Evolutionary conservation across 1,140 invertebrate species (phyloP).

Genomic region (Pissodes strobi): DNA sequence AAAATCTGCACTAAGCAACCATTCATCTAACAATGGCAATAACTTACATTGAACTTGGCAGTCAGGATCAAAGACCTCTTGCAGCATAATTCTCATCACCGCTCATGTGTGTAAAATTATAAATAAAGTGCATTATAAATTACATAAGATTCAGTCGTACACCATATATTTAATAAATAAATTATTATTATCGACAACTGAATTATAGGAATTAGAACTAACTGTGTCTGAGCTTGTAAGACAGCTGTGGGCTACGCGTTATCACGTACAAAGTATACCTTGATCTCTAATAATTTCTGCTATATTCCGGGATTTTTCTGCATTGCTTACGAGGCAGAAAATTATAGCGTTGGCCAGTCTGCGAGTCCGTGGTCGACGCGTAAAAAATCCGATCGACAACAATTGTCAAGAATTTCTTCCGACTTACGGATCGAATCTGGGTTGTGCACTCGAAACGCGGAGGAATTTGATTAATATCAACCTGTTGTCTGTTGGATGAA

Average conservation of each 20-base stretch:
- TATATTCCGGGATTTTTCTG: conserved; percentile 21
- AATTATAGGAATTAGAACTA: conserved; percentile 35
- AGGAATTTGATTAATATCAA: conserved; percentile 22
- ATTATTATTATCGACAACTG: conserved; percentile 31
- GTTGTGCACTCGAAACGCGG: conserved; percentile 12
- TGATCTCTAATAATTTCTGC: conserved; percentile 18
- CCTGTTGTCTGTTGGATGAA: background rate
- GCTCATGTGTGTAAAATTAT: conserved; percentile 35
- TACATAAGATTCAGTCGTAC: conserved; percentile 27
- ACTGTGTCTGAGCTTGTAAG: conserved; percentile 31
- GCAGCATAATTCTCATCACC: conserved; percentile 30
- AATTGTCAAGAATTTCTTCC: conserved; percentile 22
- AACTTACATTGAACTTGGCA: conserved; percentile 36
- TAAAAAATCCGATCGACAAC: conserved; percentile 3
- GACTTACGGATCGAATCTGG: conserved; percentile 22
- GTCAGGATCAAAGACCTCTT: conserved; percentile 35
- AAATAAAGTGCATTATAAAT: conserved; percentile 35
- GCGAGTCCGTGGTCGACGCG: background rate
- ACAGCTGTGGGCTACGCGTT: conserved; percentile 32
- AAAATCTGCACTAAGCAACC: too few species aligned
- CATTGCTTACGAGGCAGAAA: conserved; percentile 19
- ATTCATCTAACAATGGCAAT: conserved; percentile 35
- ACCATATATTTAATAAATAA: conserved; percentile 31
- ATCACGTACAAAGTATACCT: conserved; percentile 26
- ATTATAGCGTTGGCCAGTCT: conserved; percentile 15